Conservation (phyloP, 2,797 vertebrate genomes). For the Bradypus variegatus region DNA sequence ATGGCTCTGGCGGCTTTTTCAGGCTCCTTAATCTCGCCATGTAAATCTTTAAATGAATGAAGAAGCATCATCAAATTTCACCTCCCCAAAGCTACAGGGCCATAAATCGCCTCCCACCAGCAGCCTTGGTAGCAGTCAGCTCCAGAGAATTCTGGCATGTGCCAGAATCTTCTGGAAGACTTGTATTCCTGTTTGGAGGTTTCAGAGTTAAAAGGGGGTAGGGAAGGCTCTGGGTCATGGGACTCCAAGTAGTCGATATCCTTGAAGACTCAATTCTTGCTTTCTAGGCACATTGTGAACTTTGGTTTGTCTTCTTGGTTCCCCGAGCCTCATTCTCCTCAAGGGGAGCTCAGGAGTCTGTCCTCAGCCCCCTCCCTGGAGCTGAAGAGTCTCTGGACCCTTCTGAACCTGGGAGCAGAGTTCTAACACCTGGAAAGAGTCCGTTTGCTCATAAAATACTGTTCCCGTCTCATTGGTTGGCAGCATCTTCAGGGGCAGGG, state of each 20-base stretch:
- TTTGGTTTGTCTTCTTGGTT: background rate
- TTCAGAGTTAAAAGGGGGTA: background rate
- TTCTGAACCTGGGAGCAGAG: background rate
- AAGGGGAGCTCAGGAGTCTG: background rate
- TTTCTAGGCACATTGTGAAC: background rate
- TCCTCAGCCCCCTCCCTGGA: too few relatives aligned
- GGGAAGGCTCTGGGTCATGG: background rate
- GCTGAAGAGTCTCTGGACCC: too few relatives aligned
- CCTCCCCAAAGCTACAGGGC: constrained; percentile 44
- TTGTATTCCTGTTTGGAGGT: background rate
- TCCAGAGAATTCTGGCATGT: background rate
- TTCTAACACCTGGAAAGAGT: background rate
- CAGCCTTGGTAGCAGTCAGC: constrained; percentile 41
- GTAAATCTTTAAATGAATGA: constrained; percentile 62
- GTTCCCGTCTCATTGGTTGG: background rate
- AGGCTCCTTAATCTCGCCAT: constrained; percentile 39
- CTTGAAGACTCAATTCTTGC: background rate
- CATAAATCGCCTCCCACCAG: constrained; percentile 43
- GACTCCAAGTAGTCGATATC: background rate
- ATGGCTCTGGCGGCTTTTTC: constrained; percentile 43
- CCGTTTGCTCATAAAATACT: background rate
- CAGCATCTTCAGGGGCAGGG: background rate
- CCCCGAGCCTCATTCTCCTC: background rate
- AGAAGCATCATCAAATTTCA: constrained; percentile 46
- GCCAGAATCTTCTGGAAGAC: background rate